Conservation (phyloP, 2,797 vertebrate species). For the Aulostomus chinensis region DNA sequence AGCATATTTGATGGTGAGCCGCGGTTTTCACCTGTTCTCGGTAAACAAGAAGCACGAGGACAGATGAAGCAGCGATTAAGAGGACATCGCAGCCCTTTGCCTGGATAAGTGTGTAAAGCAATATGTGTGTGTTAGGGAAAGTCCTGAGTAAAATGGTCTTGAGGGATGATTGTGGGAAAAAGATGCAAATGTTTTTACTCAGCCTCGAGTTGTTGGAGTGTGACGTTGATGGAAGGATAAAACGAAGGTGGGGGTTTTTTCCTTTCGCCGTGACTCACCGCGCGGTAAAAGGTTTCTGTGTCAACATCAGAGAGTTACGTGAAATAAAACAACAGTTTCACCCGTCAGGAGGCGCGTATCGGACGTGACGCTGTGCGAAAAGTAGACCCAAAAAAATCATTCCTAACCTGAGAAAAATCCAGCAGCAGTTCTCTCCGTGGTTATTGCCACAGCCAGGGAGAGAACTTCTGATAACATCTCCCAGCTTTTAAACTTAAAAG, state of each 20-base stretch:
- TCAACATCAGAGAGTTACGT: constrained; percentile 72
- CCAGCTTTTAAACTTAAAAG: constrained; percentile 85
- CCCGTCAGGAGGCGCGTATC: constrained; percentile 68
- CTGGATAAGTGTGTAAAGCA: constrained; percentile 53
- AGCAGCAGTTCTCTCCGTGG: constrained; percentile 64
- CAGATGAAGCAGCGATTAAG: constrained; percentile 36
- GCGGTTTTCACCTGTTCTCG: constrained; percentile 53
- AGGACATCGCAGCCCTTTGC: constrained; percentile 37
- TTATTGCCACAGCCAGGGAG: constrained; percentile 73
- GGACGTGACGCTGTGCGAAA: constrained; percentile 68
- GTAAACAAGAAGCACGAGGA: constrained; percentile 51
- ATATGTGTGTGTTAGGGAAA: constrained; percentile 54
- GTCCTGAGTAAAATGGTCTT: constrained; percentile 50
- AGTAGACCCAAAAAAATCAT: constrained; percentile 76
- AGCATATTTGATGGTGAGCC: constrained; percentile 47
- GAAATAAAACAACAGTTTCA: constrained; percentile 75
- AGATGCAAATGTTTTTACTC: constrained; percentile 70
- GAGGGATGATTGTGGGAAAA: constrained; percentile 53
- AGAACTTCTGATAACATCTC: constrained; percentile 78
- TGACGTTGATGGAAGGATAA: constrained; percentile 75
- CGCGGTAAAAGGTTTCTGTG: constrained; percentile 78
- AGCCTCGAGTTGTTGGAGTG: constrained; percentile 57
- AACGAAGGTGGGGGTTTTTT: no score
- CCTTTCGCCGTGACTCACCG: constrained; percentile 41
- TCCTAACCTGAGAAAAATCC: constrained; percentile 13